These are phyloP conservation scores for Aspiorhynchus laticeps DNA, from an alignment of 2,113 vertebrate species.

Conservation along the genomic window DNA sequence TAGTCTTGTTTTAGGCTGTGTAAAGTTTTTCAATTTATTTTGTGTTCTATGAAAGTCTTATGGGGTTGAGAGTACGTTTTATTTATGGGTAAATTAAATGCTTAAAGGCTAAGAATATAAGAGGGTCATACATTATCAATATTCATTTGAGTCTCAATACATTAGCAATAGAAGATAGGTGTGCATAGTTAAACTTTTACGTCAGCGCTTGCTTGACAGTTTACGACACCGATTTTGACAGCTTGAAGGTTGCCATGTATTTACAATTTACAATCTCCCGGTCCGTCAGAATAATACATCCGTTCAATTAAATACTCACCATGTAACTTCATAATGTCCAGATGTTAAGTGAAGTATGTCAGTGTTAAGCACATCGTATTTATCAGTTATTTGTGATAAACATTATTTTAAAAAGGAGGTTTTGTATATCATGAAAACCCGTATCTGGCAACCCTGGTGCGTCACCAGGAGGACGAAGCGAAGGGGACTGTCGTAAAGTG, in stretches of 20 bases:
- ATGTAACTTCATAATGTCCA: not conserved
- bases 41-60: not conserved
- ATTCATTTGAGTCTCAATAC: not conserved
- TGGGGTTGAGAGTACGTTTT: not conserved
- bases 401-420: too few relatives aligned
- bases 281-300: not conserved
- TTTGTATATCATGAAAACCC: accelerated
- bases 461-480: conserved; percentile 44
- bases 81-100: not conserved
- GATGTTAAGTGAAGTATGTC: not conserved
- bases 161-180: not conserved
- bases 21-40: not conserved
- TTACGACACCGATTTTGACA: not conserved
- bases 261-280: not conserved
- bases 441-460: not conserved
- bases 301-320: not conserved
- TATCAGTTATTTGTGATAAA: too few relatives aligned
- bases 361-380: not conserved
- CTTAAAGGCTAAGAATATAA: not conserved
- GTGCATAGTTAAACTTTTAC: conserved; percentile 39
- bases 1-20: not conserved
- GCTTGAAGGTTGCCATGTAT: conserved; percentile 52
- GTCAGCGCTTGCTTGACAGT: not conserved
- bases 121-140: not conserved
- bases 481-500: conserved; percentile 72